phyloP scores from a whole-genome alignment of 2,797 vertebrate genomes.

The Balearica regulorum region DNA sequence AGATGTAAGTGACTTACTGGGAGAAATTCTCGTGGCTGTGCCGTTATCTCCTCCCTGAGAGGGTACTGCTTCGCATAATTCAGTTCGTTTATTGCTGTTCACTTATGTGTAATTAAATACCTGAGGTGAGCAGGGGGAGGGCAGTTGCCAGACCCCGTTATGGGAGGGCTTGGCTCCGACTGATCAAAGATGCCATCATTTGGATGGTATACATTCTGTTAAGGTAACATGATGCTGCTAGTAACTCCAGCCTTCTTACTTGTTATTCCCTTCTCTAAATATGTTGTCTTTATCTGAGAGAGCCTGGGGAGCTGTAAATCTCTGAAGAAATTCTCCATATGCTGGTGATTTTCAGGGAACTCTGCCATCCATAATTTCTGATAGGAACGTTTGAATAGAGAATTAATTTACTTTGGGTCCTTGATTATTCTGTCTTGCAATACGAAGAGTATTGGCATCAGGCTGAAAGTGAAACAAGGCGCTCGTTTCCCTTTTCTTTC shows the following conservation, averaged over 20 bases:
- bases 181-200: neutral
- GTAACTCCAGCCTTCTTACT: neutral
- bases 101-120: neutral
- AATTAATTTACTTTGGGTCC: constrained; percentile 44
- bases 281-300: constrained; percentile 29
- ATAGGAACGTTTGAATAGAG: constrained; percentile 37
- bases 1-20: neutral
- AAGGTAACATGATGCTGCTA: neutral
- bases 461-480: constrained; percentile 10
- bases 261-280: constrained; percentile 6
- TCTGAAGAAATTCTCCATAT: constrained; percentile 58
- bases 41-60: neutral
- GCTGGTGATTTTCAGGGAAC: constrained; percentile 60
- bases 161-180: neutral
- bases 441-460: constrained; percentile 12
- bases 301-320: constrained; percentile 53
- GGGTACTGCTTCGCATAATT: neutral
- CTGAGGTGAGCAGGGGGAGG: neutral
- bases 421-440: constrained; percentile 30
- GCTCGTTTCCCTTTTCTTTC: neutral
- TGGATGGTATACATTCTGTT: neutral
- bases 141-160: neutral
- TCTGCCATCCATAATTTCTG: constrained; percentile 59
- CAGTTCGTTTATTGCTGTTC: neutral
- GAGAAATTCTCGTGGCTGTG: neutral